phyloP scores from a whole-genome alignment of 2,888 invertebrate genomes.

The Dasypogon diadema region DNA sequence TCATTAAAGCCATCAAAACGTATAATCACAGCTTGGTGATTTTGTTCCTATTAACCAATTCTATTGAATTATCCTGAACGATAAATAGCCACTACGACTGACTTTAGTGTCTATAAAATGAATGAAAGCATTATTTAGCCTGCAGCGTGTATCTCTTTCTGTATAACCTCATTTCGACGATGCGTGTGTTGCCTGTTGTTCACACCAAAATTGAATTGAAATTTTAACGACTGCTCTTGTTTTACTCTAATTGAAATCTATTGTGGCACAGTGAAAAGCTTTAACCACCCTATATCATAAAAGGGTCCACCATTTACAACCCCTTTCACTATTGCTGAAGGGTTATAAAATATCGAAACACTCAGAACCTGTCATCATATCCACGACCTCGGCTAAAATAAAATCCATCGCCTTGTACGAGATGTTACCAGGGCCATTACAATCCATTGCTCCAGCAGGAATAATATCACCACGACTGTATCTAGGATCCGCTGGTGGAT shows the following conservation, averaged over 20 bases:
- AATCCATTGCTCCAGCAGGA: neutral
- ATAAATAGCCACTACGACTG: neutral
- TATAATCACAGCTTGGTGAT: neutral
- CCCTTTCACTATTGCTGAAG: neutral
- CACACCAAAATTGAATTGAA: slow-evolving; percentile 32
- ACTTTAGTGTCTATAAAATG: neutral
- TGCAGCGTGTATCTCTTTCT: no score
- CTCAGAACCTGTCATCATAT: slow-evolving; percentile 4
- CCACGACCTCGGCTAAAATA: slow-evolving; percentile 17
- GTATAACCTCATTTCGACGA: neutral
- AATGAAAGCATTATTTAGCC: neutral
- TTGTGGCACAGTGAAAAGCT: neutral
- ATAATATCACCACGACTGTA: neutral
- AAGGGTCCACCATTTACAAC: neutral
- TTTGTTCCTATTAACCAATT: neutral
- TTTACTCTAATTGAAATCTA: slow-evolving; percentile 39
- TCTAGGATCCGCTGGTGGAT: neutral
- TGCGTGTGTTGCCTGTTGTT: slow-evolving; percentile 3
- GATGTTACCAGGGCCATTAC: slow-evolving; percentile 27
- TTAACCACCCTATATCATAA: neutral
- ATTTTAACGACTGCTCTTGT: slow-evolving; percentile 30
- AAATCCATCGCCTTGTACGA: slow-evolving; percentile 31
- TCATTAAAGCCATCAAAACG: neutral
- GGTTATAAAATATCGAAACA: slow-evolving; percentile 21
- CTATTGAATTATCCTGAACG: neutral